A percentile compares a stretch with the other conserved stretches of the same genome.
phyloP scores from a whole-genome alignment of 1,140 invertebrate genomes.

The Drosophila sucinea region DNA sequence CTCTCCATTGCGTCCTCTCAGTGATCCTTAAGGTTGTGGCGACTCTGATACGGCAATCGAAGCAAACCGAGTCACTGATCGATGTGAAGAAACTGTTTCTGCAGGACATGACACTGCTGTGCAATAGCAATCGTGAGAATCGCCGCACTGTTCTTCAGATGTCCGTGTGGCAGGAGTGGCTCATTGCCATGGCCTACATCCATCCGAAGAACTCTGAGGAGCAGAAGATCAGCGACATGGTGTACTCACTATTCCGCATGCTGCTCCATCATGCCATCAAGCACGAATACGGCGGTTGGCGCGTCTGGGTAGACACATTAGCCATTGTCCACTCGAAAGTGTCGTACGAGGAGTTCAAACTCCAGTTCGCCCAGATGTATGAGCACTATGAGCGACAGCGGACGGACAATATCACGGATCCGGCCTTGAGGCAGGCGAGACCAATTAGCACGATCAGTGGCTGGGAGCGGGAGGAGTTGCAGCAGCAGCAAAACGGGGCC shows the following conservation, averaged over 20 bases:
- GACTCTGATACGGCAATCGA: slow-evolving; percentile 97
- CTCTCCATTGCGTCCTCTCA: slow-evolving; percentile 78
- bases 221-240: slow-evolving; percentile 98
- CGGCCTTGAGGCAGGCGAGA: slow-evolving; percentile 93
- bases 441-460: slow-evolving; percentile 98
- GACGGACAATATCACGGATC: slow-evolving; percentile 97
- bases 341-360: slow-evolving; percentile 98
- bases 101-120: slow-evolving; percentile 98
- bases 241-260: slow-evolving; percentile 98
- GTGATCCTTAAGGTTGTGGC: slow-evolving; percentile 99
- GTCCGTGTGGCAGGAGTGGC: slow-evolving; percentile 99
- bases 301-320: slow-evolving; percentile 99
- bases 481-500: slow-evolving; percentile 79
- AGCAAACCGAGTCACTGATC: slow-evolving; percentile 94
- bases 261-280: slow-evolving; percentile 99
- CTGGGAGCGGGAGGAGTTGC: slow-evolving; percentile 89
- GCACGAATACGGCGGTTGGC: slow-evolving; percentile 99
- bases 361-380: slow-evolving; percentile 98
- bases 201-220: slow-evolving; percentile 97
- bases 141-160: slow-evolving; percentile 98
- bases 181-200: slow-evolving; percentile 99
- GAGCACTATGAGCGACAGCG: slow-evolving; percentile 97
- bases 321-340: slow-evolving; percentile 99
- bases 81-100: slow-evolving; percentile 98
- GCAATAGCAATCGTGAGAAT: slow-evolving; percentile 99